Conservation (phyloP, 2,113 vertebrate species). For the Forbesichthys papilliferus region DNA sequence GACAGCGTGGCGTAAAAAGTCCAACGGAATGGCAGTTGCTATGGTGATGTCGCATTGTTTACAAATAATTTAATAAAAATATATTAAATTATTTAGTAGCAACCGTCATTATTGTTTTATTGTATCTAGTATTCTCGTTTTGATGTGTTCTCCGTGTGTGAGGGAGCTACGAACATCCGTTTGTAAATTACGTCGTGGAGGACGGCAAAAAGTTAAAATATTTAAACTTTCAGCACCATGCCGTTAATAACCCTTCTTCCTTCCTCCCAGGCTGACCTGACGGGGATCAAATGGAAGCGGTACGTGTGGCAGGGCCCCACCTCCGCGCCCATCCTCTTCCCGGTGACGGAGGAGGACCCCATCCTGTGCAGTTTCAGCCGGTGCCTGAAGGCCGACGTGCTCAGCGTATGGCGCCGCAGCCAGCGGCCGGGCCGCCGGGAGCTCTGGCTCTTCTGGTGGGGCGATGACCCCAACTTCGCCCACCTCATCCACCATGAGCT, state of each 20-base stretch:
- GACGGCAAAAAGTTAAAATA: too few species aligned
- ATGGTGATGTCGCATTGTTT: too few species aligned
- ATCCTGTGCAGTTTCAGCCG: conserved; percentile 98
- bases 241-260: conserved; percentile 5
- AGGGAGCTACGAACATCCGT: too few species aligned
- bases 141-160: too few species aligned
- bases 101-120: too few species aligned
- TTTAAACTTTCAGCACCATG: too few species aligned
- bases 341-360: conserved; percentile 97
- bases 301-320: conserved; percentile 96
- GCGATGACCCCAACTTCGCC: conserved; percentile 92
- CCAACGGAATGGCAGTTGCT: too few species aligned
- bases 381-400: conserved; percentile 93
- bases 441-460: conserved; percentile 99
- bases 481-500: conserved; percentile 96
- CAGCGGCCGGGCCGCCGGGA: conserved; percentile 92
- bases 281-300: conserved; percentile 98
- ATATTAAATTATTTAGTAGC: too few species aligned
- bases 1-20: too few species aligned
- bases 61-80: too few species aligned
- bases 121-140: too few species aligned
- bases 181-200: too few species aligned
- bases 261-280: conserved; percentile 87
- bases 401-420: conserved; percentile 94
- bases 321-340: conserved; percentile 95